A percentile compares a stretch with the other conserved stretches of the same genome.
phyloP scores from a whole-genome alignment of 2,113 vertebrate genomes.

The Girardinichthys multiradiatus region DNA sequence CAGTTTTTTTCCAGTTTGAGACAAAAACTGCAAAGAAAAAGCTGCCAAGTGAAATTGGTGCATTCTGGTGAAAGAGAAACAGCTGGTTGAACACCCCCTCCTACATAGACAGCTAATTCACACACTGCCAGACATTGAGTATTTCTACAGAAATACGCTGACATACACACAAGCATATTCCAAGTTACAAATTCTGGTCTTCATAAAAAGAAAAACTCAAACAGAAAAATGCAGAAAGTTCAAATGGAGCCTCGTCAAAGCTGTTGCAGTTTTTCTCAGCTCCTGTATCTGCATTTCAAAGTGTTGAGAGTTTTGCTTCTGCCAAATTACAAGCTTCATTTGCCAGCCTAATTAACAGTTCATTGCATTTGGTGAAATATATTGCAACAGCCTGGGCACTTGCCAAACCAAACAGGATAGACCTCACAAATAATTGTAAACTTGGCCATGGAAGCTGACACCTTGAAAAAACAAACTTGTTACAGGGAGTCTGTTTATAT shows the following conservation, averaged over 20 bases:
- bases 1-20: constrained; percentile 57
- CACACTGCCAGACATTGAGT: neutral
- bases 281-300: constrained; percentile 74
- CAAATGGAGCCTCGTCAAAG: constrained; percentile 49
- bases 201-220: neutral
- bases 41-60: constrained; percentile 50
- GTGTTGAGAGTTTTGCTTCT: constrained; percentile 64
- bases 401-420: constrained; percentile 77
- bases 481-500: constrained; percentile 75
- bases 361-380: constrained; percentile 74
- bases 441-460: constrained; percentile 71
- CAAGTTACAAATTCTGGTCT: constrained; percentile 25
- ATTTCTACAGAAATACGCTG: constrained; percentile 5
- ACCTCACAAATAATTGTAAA: constrained; percentile 75
- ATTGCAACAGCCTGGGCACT: constrained; percentile 62
- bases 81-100: constrained; percentile 41
- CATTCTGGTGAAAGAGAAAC: constrained; percentile 64
- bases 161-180: neutral
- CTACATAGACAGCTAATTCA: constrained; percentile 16
- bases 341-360: constrained; percentile 80
- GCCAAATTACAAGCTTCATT: constrained; percentile 82
- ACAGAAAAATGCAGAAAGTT: constrained; percentile 32
- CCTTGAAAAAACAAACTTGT: constrained; percentile 80
- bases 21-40: constrained; percentile 55
- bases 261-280: constrained; percentile 59